phyloP scores from a whole-genome alignment of 2,113 vertebrate species.

The Antennarius striatus region DNA sequence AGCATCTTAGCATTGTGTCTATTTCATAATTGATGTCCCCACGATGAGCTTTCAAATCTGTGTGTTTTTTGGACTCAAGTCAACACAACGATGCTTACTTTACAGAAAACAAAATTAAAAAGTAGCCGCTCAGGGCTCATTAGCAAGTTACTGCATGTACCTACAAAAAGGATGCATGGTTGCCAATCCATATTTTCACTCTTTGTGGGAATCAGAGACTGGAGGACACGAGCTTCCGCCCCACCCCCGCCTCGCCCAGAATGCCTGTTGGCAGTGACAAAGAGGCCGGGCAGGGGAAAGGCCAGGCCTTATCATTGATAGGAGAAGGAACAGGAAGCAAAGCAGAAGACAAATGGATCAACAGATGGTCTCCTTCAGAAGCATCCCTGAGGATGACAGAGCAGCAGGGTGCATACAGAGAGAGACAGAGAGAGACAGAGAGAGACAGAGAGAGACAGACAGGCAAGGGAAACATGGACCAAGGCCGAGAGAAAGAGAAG shows the following conservation, averaged over 20 bases:
- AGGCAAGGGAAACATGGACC: conserved; percentile 41
- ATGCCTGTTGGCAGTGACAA: conserved; percentile 48
- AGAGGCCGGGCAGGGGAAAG: conserved; percentile 56
- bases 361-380: conserved; percentile 82
- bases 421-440: conserved; percentile 27
- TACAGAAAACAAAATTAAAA: conserved; percentile 53
- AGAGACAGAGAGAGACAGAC: conserved; percentile 54
- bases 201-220: conserved; percentile 29
- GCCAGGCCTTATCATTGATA: conserved; percentile 65
- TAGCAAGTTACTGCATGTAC: conserved; percentile 28
- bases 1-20: conserved; percentile 51
- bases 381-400: conserved; percentile 75
- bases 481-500: conserved; percentile 22
- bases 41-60: conserved; percentile 33
- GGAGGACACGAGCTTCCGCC: conserved; percentile 32
- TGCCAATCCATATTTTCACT: conserved; percentile 10
- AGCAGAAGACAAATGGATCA: conserved; percentile 78
- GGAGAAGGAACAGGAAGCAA: conserved; percentile 63
- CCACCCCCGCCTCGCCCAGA: conserved; percentile 20
- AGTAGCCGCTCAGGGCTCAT: conserved; percentile 45
- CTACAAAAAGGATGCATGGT: conserved; percentile 16
- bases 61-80: conserved; percentile 28
- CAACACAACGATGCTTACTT: conserved; percentile 28
- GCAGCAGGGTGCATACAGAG: conserved; percentile 65
- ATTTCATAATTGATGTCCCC: conserved; percentile 64